Base-by-base conservation (phyloP, 2,797 vertebrate genomes). In the Spondyliosoma cantharus region DNA sequence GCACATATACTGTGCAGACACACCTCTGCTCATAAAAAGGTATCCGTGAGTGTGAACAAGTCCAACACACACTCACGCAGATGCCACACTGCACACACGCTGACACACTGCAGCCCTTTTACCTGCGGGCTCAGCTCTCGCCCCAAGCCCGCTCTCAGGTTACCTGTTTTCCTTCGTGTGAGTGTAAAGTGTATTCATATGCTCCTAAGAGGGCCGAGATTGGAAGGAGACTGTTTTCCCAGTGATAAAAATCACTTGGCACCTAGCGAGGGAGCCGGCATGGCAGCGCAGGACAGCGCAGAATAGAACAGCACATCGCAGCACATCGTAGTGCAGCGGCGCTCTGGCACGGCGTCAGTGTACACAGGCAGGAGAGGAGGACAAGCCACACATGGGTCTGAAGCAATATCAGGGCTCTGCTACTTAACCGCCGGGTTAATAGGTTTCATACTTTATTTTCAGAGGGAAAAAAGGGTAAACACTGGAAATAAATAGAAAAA, bases 191-290 rank as follows among this genome's bases (percentile, higher is more conserved):
- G 91, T 94, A 87, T 93, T 93, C 90, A 91, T 93, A 92, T 88
- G 92, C 85, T 93, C 93, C 92, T 87, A 49, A 88, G 92, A 91
- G 91, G 82, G 74, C 83, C 93, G 93, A 87, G 96, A 96, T 97
- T 96, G 96, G 95, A 95, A 95, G 94, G 96, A 93, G 92, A 90
- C 90, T 93, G 93, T 94, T 95, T 94, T 93, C 85, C 80, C 90
- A 90, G 93, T 95, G 90, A 96, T 96, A 97, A 96, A 95, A 96
- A 97, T 97, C 96, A 93, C 83, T 96, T 96, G 95, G 96, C 95
- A 96, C 93, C 92, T 90, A 82, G 86, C 71, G 9, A 94, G 92
- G 91, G 91, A 95, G 95, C 93, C 92, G 87, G 83, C 94, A 92
- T 92, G 87, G 81, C 91, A 67, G 90, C 85, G 86, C 88, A 80